These are phyloP conservation scores for Bombus terrestris DNA, from an alignment of 1,140 invertebrate genomes.

Conservation along the genomic window DNA sequence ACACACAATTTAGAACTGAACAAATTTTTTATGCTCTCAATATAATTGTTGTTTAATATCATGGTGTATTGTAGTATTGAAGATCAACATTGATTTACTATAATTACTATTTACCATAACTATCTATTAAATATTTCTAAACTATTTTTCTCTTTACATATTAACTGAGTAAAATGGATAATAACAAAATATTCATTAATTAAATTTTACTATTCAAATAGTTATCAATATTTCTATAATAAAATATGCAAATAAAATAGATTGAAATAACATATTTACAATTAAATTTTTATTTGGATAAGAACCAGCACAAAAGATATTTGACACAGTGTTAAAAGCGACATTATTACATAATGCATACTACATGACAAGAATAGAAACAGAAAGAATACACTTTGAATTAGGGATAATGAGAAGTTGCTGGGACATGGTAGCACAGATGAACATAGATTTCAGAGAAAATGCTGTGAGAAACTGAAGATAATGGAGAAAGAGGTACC, in stretches of 20 bases:
- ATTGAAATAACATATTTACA: background rate
- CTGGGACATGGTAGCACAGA: too few relatives aligned
- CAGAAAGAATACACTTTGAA: too few relatives aligned
- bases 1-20: slow-evolving; percentile 11
- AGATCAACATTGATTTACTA: background rate
- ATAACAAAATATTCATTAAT: background rate
- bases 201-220: background rate
- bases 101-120: background rate
- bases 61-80: background rate
- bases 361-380: too few relatives aligned
- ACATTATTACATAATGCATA: too few relatives aligned
- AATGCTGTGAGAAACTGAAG: too few relatives aligned
- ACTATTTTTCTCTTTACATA: background rate
- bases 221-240: background rate
- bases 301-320: too few relatives aligned
- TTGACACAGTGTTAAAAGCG: too few relatives aligned
- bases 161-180: too few relatives aligned
- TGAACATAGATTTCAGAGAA: too few relatives aligned
- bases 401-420: too few relatives aligned
- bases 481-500: too few relatives aligned
- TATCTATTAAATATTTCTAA: background rate
- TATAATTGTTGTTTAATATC: background rate
- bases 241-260: background rate
- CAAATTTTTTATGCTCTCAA: background rate
- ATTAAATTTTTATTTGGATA: too few relatives aligned